Evolutionary conservation across 2,113 vertebrate genomes (phyloP).

Genomic region (Hemicordylus capensis): DNA sequence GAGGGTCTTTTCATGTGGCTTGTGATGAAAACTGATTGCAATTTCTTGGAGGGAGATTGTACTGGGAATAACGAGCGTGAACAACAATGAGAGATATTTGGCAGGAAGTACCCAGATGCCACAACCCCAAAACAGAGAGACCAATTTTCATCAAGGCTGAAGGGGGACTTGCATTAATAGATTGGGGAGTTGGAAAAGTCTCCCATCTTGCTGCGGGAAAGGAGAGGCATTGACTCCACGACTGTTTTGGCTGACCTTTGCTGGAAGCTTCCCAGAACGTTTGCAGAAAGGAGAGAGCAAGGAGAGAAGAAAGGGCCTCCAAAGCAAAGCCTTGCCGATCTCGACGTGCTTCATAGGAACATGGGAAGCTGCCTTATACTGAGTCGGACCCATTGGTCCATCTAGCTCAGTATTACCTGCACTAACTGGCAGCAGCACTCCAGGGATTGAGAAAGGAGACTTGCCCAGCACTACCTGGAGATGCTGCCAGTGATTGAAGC

Average conservation of each 20-base stretch:
- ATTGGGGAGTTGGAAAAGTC: background rate
- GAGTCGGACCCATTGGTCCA: too few relatives aligned
- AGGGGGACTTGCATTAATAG: background rate
- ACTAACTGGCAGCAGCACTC: too few relatives aligned
- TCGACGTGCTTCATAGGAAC: too few relatives aligned
- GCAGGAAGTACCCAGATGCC: background rate
- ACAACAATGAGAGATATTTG: background rate
- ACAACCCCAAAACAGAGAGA: background rate
- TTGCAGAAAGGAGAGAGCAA: background rate
- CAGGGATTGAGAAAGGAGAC: too few relatives aligned
- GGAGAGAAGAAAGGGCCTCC: background rate
- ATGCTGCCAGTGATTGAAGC: too few relatives aligned
- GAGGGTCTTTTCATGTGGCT: background rate
- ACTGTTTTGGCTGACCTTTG: background rate
- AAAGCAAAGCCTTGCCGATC: background rate
- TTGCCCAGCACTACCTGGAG: too few relatives aligned
- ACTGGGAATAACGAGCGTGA: background rate
- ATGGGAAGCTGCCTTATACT: too few relatives aligned
- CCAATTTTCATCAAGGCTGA: accelerated
- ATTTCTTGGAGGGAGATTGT: background rate
- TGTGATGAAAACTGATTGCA: accelerated
- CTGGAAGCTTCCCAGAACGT: background rate
- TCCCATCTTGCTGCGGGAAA: background rate
- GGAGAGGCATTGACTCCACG: background rate
- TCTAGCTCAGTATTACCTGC: too few relatives aligned